Conservation (phyloP, 2,888 invertebrate genomes). For the Nemurella pictetii region DNA sequence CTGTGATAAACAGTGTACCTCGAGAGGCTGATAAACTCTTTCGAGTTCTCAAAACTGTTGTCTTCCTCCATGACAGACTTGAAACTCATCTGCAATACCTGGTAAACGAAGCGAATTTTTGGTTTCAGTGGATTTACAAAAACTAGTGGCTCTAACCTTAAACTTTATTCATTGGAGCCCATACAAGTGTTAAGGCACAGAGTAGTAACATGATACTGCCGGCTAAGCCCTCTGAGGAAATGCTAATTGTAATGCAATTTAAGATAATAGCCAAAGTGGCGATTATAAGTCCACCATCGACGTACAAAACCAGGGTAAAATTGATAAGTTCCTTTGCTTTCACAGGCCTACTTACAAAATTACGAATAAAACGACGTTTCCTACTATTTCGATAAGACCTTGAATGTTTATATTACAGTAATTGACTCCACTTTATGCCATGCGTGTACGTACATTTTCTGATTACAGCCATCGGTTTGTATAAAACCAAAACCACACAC, state of each 20-base stretch:
- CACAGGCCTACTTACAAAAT: not conserved
- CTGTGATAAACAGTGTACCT: slow-evolving; percentile 64
- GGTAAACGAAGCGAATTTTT: not conserved
- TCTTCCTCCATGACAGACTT: slow-evolving; percentile 4
- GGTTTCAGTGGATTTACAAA: not conserved
- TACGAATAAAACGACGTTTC: not conserved
- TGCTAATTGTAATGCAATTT: not conserved
- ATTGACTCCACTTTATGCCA: not conserved
- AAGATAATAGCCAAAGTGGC: not conserved
- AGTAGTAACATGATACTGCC: not conserved
- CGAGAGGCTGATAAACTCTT: slow-evolving; percentile 54
- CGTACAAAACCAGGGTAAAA: not conserved
- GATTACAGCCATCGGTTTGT: not conserved
- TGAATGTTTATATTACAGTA: not conserved
- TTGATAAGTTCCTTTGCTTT: not conserved
- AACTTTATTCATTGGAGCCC: not conserved
- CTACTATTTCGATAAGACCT: not conserved
- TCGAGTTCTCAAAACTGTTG: slow-evolving; percentile 37
- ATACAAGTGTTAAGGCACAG: not conserved
- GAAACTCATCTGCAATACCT: slow-evolving; percentile 12
- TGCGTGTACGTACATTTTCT: not conserved
- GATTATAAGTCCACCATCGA: not conserved
- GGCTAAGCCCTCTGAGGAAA: not conserved
- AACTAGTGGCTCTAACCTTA: not conserved
- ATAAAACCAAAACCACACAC: not conserved